A percentile compares a stretch with the other conserved stretches of the same genome.
phyloP scores from a whole-genome alignment of 2,113 vertebrate species.

The Lamprologus lemairii region DNA sequence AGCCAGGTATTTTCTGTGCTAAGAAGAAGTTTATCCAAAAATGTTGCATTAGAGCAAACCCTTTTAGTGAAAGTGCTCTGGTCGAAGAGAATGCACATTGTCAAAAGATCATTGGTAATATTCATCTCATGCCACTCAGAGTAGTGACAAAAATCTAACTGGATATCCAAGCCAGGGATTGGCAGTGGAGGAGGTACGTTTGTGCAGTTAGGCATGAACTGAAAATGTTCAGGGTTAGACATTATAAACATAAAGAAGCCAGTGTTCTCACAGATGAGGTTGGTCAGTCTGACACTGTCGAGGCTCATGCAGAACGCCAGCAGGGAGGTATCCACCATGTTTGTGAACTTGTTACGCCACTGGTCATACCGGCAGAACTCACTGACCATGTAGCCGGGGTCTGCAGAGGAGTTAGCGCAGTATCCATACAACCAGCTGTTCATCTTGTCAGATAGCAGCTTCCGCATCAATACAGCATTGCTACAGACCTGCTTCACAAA shows the following conservation, averaged over 20 bases:
- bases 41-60: constrained; percentile 63
- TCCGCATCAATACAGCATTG: constrained; percentile 43
- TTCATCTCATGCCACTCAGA: constrained; percentile 52
- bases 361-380: constrained; percentile 65
- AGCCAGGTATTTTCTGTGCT: constrained; percentile 60
- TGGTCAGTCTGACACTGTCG: constrained; percentile 48
- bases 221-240: constrained; percentile 48
- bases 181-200: background rate
- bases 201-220: constrained; percentile 61
- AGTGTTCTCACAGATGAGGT: constrained; percentile 55
- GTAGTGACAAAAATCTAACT: constrained; percentile 51
- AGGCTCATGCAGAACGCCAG: constrained; percentile 65
- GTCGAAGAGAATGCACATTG: constrained; percentile 62
- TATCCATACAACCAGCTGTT: constrained; percentile 70
- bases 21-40: constrained; percentile 40
- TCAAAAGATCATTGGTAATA: constrained; percentile 32
- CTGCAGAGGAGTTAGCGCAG: constrained; percentile 58
- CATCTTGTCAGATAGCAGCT: constrained; percentile 45
- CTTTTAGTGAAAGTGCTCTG: constrained; percentile 35
- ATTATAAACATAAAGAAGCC: constrained; percentile 62
- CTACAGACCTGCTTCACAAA: constrained; percentile 67
- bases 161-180: background rate
- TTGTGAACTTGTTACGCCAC: constrained; percentile 37
- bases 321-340: constrained; percentile 7
- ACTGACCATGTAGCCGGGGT: constrained; percentile 26